Percentiles rank a stretch among this genome's conserved stretches.
These are phyloP conservation scores for Scotopteryx bipunctaria DNA, from an alignment of 2,888 invertebrate genomes.

Conservation along the genomic window DNA sequence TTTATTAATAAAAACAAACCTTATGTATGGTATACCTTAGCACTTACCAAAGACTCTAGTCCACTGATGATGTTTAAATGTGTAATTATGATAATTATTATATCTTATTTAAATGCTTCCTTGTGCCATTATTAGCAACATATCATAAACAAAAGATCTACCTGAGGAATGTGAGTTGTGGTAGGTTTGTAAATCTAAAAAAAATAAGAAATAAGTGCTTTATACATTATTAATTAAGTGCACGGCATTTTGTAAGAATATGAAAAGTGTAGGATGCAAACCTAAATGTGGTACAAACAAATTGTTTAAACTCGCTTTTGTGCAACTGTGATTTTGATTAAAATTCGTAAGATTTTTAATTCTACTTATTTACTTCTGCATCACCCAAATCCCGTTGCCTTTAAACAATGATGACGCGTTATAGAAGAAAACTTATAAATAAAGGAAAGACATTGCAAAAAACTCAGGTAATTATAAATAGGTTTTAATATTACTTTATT, in stretches of 20 bases:
- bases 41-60: constrained; percentile 23
- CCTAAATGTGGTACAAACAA: constrained; percentile 17
- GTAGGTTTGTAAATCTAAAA: neutral
- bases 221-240: neutral
- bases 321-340: constrained; percentile 35
- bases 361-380: neutral
- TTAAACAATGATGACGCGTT: too few relatives aligned
- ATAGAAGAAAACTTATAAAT: too few relatives aligned
- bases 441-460: too few relatives aligned
- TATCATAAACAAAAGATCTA: constrained; percentile 4
- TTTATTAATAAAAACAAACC: too few relatives aligned
- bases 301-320: constrained; percentile 26
- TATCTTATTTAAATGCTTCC: constrained; percentile 5
- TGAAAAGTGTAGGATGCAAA: neutral
- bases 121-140: constrained; percentile 27
- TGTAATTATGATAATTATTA: neutral
- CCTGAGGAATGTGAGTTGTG: neutral
- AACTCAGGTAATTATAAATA: neutral
- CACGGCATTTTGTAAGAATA: neutral
- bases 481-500: neutral
- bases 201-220: neutral
- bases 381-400: too few relatives aligned
- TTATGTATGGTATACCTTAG: neutral
- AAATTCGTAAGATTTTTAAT: constrained; percentile 12
- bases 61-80: constrained; percentile 1